Base-by-base conservation (phyloP, 2,797 vertebrate genomes). In the Hyperoplus immaculatus region DNA sequence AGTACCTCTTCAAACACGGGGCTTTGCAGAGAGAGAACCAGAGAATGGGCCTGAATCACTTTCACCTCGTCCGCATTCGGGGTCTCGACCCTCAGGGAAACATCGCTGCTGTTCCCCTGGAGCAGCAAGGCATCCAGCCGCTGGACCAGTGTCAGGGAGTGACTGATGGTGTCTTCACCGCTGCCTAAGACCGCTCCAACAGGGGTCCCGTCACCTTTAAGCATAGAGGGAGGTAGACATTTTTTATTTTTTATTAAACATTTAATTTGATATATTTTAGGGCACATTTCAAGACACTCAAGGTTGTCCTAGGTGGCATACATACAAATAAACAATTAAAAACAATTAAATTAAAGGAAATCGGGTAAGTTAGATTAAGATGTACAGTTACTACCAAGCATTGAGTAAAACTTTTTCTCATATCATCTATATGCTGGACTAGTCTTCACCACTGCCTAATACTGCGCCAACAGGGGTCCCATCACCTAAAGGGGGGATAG, bases 1-100 rank as follows among this genome's bases (percentile, higher is more conserved):
- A 99, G 91, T 85, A 97, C 92, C 74, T 93, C 95, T 80, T 95
- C 93, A 0, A 99, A 96, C 53, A 95, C 93, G 45, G 94, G 80
- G 10, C 98, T 99, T 91, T 98, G 98, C 81, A 99, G 95, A 16
- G 94, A 90, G 49, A 99, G 96, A 64, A 99, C 93, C 94, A 99
- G 92, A 38, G 96, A 86, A 91, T 99, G 98, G 2, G 94, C 92
- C 72, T 97, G 96, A 88, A 98, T 95, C 88, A 97, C 93, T 67
- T 97, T 97, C 77, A 98, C 96, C 91, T 99, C 97, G 0, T 97
- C 97, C 0, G 96, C 95, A 41, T 90, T 89, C 0, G 84, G 82
- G 0, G 97, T 96, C 93, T 95, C 96, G 82, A 99, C 96, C 47
- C 96, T 90, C 64, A 99, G 92, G 0, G 95, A 92, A 62, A 96